Base-by-base conservation (phyloP, 2,888 invertebrate species). In the Erynnis tages region DNA sequence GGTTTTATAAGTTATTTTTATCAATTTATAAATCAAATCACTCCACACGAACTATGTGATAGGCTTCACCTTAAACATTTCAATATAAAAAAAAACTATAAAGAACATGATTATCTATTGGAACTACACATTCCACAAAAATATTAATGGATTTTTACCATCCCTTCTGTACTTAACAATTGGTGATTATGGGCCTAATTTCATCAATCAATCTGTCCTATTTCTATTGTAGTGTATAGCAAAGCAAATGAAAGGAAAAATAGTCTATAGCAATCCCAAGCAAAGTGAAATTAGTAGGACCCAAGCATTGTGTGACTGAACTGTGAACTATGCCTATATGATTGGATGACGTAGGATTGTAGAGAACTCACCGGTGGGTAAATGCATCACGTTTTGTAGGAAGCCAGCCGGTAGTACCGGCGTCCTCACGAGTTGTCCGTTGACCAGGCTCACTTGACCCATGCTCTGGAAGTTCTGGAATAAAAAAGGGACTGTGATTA, bases 361-460 rank as follows among this genome's bases (percentile, higher is more conserved):
- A 5, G 4, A 6, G 14, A 10, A 67, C 76, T 68, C 56, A 87
- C 87, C 87, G 1, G 86, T 65, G 0, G 91, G 93, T 57, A 95
- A 78, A 71, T 95, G 95, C 65, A 95, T 93, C 55, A 95, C 91
- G 68, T 94, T 94, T 63, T 95, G 95, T 13, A 95, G 82, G 59
- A 94, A 92, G 38, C 93, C 94, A 0, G 94, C 91, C 35, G 94
- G 92, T 7, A 91, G 67, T 25, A 91, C 91, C 0, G 95, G 94
- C 0, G 93, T 92, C 38, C 96, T 85, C 8, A 97, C 93, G n/a
- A 96, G 91, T 73, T 95, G 95, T 0, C 95, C 94, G 53, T 90
- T 90, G 16, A 90, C 87, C 0, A 90, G 66, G 71, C 89, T 89
- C 53, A 90, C 87, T 76, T 89, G 89, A 5, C 85, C 79, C 88